Evolutionary conservation across 1,140 invertebrate genomes (phyloP), one percentile per base, ranked within the genome.

Genomic region (Drosophila subpulchrella): DNA sequence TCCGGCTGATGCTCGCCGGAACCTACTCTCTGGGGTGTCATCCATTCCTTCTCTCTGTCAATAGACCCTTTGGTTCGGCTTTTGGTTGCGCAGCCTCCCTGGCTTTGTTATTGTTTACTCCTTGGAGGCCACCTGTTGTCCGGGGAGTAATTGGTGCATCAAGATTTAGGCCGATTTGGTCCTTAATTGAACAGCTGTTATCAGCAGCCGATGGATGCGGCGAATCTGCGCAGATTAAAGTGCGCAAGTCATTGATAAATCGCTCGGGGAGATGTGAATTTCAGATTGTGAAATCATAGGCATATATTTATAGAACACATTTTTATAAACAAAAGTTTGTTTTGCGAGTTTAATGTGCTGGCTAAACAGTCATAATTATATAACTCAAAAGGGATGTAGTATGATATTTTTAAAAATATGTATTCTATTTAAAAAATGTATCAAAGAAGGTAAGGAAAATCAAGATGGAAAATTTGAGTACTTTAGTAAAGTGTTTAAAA

Each of bases 211-310:
- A 53, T 38, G 12, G 13, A 10, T 54, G 39, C 41, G 50, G 15
- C 44, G 38, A 38, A 36, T 48, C 58, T 81, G 78, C 79, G 83
- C 78, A 88, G 60, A 50, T 68, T 27, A 55, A 36, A 73, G 38
- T 73, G 84, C 83, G 83, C 83, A 88, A 51, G 62, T 68, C 83
- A 88, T 89, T 88, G 75, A 89, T 79, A 61, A 89, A 72, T 50
- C 39, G 32, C 1, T 24, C 24, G 8, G 13, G 17, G 38, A 15
- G 41, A 34, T 34, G 46, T 17, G 20, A 20, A 20, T 20, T 20
- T 20, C 20, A 20, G 20, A 20, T 20, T 20, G 20, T 20, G 0
- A 50, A 61, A 41, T 38, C 51, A 46, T 54, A 39, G 6, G 44
- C 41, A 24, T 58, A 27, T 44, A 60, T 15, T 59, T 34, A 42